Base-by-base conservation (phyloP, 2,888 invertebrate species). In the Asteroscopus sphinx region DNA sequence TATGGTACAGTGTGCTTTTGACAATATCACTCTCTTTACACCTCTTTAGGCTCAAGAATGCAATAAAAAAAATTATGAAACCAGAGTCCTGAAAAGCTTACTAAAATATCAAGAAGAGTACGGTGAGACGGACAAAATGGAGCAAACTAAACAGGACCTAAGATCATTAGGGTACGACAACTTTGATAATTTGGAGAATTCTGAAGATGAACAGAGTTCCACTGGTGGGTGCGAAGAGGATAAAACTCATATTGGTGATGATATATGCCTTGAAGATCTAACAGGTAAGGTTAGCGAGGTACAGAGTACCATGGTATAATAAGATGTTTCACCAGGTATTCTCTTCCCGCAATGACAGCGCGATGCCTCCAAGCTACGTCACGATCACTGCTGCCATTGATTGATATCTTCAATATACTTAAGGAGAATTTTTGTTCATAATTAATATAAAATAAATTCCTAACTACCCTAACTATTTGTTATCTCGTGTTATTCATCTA, bases 231-330 rank as follows among this genome's bases (percentile, higher is more conserved):
- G 87, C 0, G 93, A 95, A n/a, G 95, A 95, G n/a, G 95, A 95
- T 58, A 95, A 94, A 0, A 94, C 95, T 0, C 95, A 96, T 65
- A 95, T 97, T 72, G 97, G 96, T 0, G 95, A 96, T 57, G 96
- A 97, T 74, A 95, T 97, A 42, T 96, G 96, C 70, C 92, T 97
- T 37, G 96, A 96, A 28, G 96, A 97, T 70, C 92, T 97, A 9
- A 96, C 96, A 62, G 97, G 96, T 95, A 89, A 56, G 21, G 21
- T 88, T 81, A n/a, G n/a, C n/a, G n/a, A n/a, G n/a, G n/a, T n/a
- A n/a, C n/a, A n/a, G n/a, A n/a, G n/a, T n/a, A n/a, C n/a, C n/a
- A n/a, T n/a, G n/a, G n/a, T n/a, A n/a, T n/a, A n/a, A n/a, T n/a
- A n/a, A n/a, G n/a, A n/a, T n/a, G n/a, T n/a, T n/a, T n/a, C n/a